Evolutionary conservation across 2,113 vertebrate genomes (phyloP).

Genomic region (Arenaria interpres): DNA sequence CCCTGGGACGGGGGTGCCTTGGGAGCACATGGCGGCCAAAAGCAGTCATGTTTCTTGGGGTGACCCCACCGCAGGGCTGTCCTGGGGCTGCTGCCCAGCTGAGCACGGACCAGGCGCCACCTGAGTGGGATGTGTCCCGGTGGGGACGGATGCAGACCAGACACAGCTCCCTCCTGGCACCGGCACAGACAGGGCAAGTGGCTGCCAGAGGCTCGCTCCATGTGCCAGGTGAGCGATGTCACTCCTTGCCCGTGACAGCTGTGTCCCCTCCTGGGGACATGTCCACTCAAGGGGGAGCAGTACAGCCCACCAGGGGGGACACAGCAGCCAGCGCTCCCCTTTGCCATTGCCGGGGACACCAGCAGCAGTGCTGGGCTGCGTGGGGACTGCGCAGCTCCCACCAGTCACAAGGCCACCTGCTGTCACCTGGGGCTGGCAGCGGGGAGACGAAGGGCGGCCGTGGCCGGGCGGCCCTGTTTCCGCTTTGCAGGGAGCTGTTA

Average conservation of each 20-base stretch:
- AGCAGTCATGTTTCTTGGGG: neutral
- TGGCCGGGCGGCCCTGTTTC: neutral
- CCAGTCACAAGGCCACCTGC: neutral
- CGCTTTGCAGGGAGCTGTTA: conserved; percentile 43
- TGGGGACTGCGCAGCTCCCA: accelerated
- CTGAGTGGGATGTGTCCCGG: neutral
- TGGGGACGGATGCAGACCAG: neutral
- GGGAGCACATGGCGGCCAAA: neutral
- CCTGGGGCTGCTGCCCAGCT: neutral
- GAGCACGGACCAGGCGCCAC: neutral
- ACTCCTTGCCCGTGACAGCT: no score
- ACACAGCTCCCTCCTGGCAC: neutral
- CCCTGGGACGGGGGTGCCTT: neutral
- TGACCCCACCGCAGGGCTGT: neutral
- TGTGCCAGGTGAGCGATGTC: neutral
- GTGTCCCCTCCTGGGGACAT: neutral
- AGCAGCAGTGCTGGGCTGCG: neutral
- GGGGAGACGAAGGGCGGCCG: neutral
- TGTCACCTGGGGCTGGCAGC: neutral
- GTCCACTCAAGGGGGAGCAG: neutral
- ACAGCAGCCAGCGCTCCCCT: neutral
- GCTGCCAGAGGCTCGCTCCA: neutral
- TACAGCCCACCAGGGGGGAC: accelerated
- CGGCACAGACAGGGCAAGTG: neutral
- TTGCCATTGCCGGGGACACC: accelerated